Conservation (phyloP, 2,113 vertebrate species). For the Merops nubicus region DNA sequence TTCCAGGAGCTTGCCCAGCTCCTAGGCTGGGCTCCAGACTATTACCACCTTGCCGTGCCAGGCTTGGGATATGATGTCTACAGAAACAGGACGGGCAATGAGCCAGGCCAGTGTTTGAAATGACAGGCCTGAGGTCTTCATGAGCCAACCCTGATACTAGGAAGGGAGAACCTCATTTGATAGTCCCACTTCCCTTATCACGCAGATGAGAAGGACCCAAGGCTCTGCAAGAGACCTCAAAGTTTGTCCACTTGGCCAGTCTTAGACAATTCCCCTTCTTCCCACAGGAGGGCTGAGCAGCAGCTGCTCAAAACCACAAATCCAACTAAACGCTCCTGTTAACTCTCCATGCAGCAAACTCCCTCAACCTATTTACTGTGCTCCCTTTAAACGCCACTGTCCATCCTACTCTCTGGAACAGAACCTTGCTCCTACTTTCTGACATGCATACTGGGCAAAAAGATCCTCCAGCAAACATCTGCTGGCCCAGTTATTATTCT, state of each 20-base stretch:
- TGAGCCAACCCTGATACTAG: neutral
- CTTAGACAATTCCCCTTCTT: neutral
- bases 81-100: neutral
- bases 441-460: neutral
- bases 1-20: neutral
- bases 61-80: fast-evolving
- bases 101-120: neutral
- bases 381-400: neutral
- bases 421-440: neutral
- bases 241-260: neutral
- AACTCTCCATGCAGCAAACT: neutral
- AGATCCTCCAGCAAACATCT: neutral
- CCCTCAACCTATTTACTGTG: neutral
- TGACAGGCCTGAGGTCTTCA: neutral
- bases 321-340: fast-evolving
- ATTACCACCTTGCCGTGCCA: neutral
- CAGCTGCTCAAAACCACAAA: neutral
- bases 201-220: neutral
- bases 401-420: neutral
- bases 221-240: neutral
- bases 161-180: neutral
- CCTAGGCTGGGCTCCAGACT: neutral
- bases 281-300: neutral
- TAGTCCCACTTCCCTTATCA: neutral
- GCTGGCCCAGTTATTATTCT: neutral